Conservation (phyloP, 2,113 vertebrate genomes). For the Gorilla gorilla region DNA sequence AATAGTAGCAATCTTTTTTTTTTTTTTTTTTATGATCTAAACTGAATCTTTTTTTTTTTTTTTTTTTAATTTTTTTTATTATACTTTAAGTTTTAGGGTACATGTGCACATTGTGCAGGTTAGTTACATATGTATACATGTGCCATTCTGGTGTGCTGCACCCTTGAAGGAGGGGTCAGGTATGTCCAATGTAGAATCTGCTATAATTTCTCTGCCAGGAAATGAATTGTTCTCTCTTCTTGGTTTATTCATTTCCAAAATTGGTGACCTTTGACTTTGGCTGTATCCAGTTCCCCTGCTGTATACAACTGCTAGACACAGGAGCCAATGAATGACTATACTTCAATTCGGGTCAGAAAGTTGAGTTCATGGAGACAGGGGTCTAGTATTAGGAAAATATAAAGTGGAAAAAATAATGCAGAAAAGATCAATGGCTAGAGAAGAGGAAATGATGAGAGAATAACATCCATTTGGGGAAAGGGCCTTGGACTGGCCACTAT, state of each 20-base stretch:
- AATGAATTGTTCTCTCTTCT: not conserved
- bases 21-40: too few species aligned
- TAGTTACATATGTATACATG: too few species aligned
- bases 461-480: not conserved
- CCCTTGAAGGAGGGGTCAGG: not conserved
- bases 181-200: not conserved
- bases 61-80: too few species aligned
- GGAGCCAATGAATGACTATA: not conserved
- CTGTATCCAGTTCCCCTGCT: not conserved
- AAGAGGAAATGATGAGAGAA: not conserved
- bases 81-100: too few species aligned
- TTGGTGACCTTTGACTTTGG: slow-evolving; percentile 17
- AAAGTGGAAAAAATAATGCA: slow-evolving; percentile 26
- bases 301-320: not conserved
- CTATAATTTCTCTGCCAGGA: slow-evolving; percentile 1
- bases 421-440: not conserved
- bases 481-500: not conserved
- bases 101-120: too few species aligned
- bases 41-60: too few species aligned
- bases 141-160: too few species aligned
- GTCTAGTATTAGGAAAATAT: not conserved
- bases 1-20: not conserved
- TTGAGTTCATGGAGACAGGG: not conserved
- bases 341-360: slow-evolving; percentile 17
- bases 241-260: not conserved